phyloP scores from a whole-genome alignment of 37 sponge, comb jelly and placozoan species.

The Dysidea cf. avara region DNA sequence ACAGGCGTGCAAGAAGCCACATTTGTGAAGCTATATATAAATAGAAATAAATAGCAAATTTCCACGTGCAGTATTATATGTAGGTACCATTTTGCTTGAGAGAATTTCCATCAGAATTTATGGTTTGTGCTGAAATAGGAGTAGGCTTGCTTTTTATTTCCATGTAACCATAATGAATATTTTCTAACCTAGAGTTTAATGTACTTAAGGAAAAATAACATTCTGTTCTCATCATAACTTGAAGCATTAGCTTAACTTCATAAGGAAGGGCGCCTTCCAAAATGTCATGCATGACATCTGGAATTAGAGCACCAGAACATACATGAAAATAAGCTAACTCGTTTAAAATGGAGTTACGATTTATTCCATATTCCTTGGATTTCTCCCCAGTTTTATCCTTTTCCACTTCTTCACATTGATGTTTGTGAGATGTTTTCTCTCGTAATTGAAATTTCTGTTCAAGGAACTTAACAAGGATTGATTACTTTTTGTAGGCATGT shows the following conservation, averaged over 20 bases:
- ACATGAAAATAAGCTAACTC: conserved; percentile 7
- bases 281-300: too few species aligned
- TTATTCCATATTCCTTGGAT: conserved; percentile 34
- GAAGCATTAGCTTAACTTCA: too few species aligned
- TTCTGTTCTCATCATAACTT: too few species aligned
- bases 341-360: conserved; percentile 9
- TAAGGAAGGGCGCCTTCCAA: too few species aligned
- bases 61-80: not conserved
- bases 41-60: too few species aligned
- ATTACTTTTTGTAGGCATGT: not conserved
- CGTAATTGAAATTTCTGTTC: conserved; percentile 2
- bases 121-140: too few species aligned
- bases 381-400: conserved; percentile 2
- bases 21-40: conserved; percentile 18
- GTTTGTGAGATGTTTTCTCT: not conserved
- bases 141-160: too few species aligned
- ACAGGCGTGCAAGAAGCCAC: conserved; percentile 6
- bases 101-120: not conserved
- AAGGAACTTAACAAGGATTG: not conserved
- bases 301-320: too few species aligned
- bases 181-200: too few species aligned
- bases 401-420: not conserved
- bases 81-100: not conserved
- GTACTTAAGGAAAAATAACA: too few species aligned
- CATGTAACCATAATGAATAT: too few species aligned